Evolutionary conservation across 1,140 invertebrate species (phyloP), one percentile per base, ranked within the genome.

Genomic region (Drosophila biarmipes): DNA sequence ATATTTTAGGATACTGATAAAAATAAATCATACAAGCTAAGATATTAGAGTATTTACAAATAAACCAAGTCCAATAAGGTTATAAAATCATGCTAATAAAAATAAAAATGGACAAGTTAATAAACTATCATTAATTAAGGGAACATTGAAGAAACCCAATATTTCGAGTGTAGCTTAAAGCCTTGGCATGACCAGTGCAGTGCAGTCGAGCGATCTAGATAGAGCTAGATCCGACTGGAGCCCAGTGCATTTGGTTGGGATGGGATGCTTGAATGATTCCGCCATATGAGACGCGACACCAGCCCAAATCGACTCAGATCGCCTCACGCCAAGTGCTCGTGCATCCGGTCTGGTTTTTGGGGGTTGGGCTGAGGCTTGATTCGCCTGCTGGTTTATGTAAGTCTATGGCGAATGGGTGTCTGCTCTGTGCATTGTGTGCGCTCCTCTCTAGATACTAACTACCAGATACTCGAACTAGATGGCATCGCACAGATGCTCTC

Each of bases 261-360:
- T 82, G 82, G 57, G 66, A 82, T 82, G 82, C 82, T 75, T 87
- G 73, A 86, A 86, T 71, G 81, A 86, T 72, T 89, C 46, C 40
- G 56, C 42, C 66, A 77, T 55, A 66, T 51, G 73, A 77, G 80
- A 84, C 59, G 42, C 17, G 40, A 43, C 40, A 43, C 40, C 40
- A 43, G 17, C 15, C 53, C 46, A 68, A 68, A 77, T 68, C 54
- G 51, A 59, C 68, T 75, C 68, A 57, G 76, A 53, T 40, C 77
- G 52, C 53, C 73, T 67, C 77, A 79, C 76, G 78, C 78, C 78
- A 80, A 80, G 78, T 80, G 64, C 72, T 67, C 66, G 52, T 77
- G 78, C 78, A 81, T 80, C 78, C 78, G 78, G 78, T 81, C 34
- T 48, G 43, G 40, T 68, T 58, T 58, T 53, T 64, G 78, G 71